Conservation (phyloP, 2,113 vertebrate genomes). For the Sinosuthora webbiana region DNA sequence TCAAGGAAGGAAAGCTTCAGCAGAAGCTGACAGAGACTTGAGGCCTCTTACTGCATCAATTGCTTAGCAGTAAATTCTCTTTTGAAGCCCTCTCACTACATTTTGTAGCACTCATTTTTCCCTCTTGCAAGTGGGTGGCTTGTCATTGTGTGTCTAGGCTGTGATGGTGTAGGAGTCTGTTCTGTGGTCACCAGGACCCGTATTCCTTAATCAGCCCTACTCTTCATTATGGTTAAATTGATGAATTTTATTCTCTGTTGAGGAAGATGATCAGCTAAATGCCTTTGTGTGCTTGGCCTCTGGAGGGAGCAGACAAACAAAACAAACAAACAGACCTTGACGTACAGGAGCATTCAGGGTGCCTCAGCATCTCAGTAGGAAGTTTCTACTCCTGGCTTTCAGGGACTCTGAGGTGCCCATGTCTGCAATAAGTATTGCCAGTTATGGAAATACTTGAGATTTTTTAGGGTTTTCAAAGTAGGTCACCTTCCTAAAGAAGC, state of each 20-base stretch:
- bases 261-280: not conserved
- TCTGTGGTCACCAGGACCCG: not conserved
- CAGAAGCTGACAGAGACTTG: not conserved
- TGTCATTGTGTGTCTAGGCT: not conserved
- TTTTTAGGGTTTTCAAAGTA: not conserved
- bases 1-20: not conserved
- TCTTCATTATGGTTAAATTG: not conserved
- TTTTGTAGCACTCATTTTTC: not conserved
- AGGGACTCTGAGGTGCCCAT: not conserved
- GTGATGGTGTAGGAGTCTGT: not conserved
- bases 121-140: not conserved
- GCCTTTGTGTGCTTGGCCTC: not conserved
- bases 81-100: not conserved
- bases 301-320: not conserved
- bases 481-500: not conserved
- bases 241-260: not conserved
- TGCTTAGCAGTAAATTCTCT: not conserved
- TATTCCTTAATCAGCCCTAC: not conserved
- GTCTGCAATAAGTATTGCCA: not conserved
- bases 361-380: not conserved
- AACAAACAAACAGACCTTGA: not conserved
- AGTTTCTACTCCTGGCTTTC: not conserved
- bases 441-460: not conserved
- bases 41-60: not conserved
- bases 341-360: not conserved